Base-by-base conservation (phyloP, 2,888 invertebrate species). In the Ophraella communa region DNA sequence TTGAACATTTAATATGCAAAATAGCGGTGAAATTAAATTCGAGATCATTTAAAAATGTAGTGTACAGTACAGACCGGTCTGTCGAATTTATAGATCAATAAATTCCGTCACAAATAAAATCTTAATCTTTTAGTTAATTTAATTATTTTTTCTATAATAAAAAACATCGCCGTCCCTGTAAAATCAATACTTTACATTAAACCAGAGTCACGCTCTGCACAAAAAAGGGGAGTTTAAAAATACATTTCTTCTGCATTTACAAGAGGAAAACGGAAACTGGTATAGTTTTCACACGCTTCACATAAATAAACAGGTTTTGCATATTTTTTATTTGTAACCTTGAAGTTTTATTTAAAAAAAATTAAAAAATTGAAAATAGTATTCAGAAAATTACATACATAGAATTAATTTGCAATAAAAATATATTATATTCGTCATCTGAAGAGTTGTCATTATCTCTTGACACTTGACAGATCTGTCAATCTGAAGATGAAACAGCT, bases 1-100 rank as follows among this genome's bases (percentile, higher is more conserved):
- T 51, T 51, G 51, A 39, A 27, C 27, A 51, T 17, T 59, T 59
- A 51, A 59, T 51, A 51, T 59, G 59, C 59, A 59, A 62, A 57
- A 30, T 30, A n/a, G n/a, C 21, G 52, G 51, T 33, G 62, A 52
- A 57, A 62, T 62, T 62, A 62, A 62, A 51, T 62, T 62, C 62
- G 57, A 51, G 62, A 62, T 44, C 62, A 23, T 39, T 39, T 4
- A 14, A 39, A 39, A 39, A 39, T 17, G 7, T 10, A 30, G 2
- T 2, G 11, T 10, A 30, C 30, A 0, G 4, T 17, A 39, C 39
- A 39, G 39, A 39, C 39, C 39, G 35, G n/a, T 14, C 35, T 5
- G 35, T 35, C 4, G n/a, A 4, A 14, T 35, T 35, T 35, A 35
- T 35, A 35, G n/a, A 35, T 35, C 35, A 35, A n/a, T 35, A 14